Conservation (phyloP, 2,888 invertebrate genomes). For the Drosophila niveifrons region DNA sequence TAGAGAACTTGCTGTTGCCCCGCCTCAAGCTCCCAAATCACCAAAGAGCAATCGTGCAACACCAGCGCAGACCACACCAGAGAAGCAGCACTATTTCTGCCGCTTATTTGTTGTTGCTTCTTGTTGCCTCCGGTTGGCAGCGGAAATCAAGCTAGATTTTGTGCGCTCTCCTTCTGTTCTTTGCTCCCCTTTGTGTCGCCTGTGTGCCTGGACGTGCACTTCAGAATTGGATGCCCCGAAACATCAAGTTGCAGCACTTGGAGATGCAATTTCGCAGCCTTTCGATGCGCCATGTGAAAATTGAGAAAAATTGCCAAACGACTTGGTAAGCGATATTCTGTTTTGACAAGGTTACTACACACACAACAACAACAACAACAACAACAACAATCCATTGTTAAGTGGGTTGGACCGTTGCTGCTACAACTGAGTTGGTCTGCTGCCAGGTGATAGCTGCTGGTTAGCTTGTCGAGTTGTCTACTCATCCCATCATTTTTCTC, state of each 20-base stretch:
- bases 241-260: conserved; percentile 61
- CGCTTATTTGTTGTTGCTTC: conserved; percentile 32
- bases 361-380: neutral
- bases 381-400: conserved; percentile 28
- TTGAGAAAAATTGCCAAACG: conserved; percentile 83
- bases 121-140: conserved; percentile 24
- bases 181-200: neutral
- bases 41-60: conserved; percentile 78
- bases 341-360: conserved; percentile 62
- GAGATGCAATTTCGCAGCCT: conserved; percentile 53
- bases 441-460: conserved; percentile 68
- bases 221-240: conserved; percentile 77
- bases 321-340: conserved; percentile 80
- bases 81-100: conserved; percentile 14
- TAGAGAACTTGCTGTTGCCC: conserved; percentile 7
- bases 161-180: neutral
- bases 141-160: conserved; percentile 48
- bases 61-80: conserved; percentile 20
- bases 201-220: conserved; percentile 29
- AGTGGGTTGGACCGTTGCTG: conserved; percentile 40
- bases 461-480: conserved; percentile 26
- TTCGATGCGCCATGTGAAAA: conserved; percentile 73
- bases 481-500: conserved; percentile 47
- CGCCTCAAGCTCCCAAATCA: conserved; percentile 63
- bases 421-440: conserved; percentile 63